These are phyloP conservation scores for Anabas testudineus DNA, from an alignment of 2,797 vertebrate species.

Conservation along the genomic window DNA sequence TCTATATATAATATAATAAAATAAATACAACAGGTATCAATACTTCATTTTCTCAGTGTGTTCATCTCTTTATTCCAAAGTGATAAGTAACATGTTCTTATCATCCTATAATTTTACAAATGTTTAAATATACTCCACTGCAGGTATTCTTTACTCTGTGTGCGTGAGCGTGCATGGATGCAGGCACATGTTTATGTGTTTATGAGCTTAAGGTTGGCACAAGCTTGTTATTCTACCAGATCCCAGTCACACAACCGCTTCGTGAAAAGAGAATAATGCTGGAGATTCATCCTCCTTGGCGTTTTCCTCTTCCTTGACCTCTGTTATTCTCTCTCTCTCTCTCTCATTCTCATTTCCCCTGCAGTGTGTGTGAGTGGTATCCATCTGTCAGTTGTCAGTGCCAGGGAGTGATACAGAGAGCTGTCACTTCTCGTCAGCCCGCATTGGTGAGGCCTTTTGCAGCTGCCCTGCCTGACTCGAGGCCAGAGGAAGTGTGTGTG, in stretches of 20 bases:
- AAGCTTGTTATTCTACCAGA: conserved; percentile 89
- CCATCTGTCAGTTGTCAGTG: conserved; percentile 99
- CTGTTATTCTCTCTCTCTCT: conserved; percentile 14
- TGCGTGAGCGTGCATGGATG: conserved; percentile 8
- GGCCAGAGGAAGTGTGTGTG: conserved; percentile 77
- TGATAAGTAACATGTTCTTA: background rate
- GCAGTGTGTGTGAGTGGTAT: conserved; percentile 96
- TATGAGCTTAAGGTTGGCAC: conserved; percentile 72
- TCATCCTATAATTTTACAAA: too few relatives aligned
- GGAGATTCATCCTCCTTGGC: conserved; percentile 88
- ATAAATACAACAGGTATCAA: conserved; percentile 1
- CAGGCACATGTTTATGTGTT: conserved; percentile 21
- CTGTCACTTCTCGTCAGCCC: conserved; percentile 98
- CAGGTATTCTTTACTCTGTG: conserved; percentile 1
- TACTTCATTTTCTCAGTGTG: background rate
- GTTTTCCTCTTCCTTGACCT: conserved; percentile 60
- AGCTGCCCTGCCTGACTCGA: conserved; percentile 92
- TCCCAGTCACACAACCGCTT: conserved; percentile 91
- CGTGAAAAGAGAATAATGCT: conserved; percentile 90
- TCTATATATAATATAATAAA: background rate
- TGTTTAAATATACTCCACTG: conserved; percentile 2
- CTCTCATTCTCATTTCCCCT: conserved; percentile 70
- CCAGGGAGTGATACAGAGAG: conserved; percentile 95
- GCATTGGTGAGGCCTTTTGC: conserved; percentile 94
- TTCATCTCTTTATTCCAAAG: background rate